These are phyloP conservation scores for Drosophila trapezifrons DNA, from an alignment of 1,140 invertebrate species.

Conservation along the genomic window DNA sequence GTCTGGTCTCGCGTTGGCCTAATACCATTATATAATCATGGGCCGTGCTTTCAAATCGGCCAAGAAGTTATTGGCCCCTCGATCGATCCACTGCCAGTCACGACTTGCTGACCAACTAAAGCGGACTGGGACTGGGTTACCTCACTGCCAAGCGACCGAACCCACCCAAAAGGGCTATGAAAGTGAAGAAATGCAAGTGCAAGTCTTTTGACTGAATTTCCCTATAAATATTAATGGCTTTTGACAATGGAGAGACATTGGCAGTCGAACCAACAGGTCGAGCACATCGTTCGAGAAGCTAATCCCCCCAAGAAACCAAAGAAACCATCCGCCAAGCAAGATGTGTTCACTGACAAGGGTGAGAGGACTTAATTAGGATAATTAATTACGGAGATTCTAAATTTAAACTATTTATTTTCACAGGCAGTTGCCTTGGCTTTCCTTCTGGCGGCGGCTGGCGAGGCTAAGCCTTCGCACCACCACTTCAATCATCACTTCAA, in stretches of 20 bases:
- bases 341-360: slow-evolving; percentile 75
- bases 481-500: slow-evolving; percentile 60
- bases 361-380: slow-evolving; percentile 21
- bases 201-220: slow-evolving; percentile 37
- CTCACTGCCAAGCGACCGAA: slow-evolving; percentile 20
- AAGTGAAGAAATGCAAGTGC: slow-evolving; percentile 68
- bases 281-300: slow-evolving; percentile 32
- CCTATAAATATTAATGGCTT: slow-evolving; percentile 60
- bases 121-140: slow-evolving; percentile 30
- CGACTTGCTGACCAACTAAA: slow-evolving; percentile 47
- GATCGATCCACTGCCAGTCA: slow-evolving; percentile 28
- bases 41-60: slow-evolving; percentile 43
- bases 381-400: no score
- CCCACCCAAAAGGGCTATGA: slow-evolving; percentile 32
- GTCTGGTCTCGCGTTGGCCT: slow-evolving; percentile 17
- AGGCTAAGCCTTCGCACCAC: slow-evolving; percentile 69
- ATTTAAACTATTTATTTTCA: not conserved
- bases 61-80: slow-evolving; percentile 52
- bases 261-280: slow-evolving; percentile 20
- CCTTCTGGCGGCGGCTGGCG: slow-evolving; percentile 22
- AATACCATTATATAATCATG: slow-evolving; percentile 45
- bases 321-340: slow-evolving; percentile 33
- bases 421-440: slow-evolving; percentile 47
- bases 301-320: slow-evolving; percentile 20
- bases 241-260: slow-evolving; percentile 34